Conservation (phyloP, 2,113 vertebrate species). For the Hippocampus guttulatus region DNA sequence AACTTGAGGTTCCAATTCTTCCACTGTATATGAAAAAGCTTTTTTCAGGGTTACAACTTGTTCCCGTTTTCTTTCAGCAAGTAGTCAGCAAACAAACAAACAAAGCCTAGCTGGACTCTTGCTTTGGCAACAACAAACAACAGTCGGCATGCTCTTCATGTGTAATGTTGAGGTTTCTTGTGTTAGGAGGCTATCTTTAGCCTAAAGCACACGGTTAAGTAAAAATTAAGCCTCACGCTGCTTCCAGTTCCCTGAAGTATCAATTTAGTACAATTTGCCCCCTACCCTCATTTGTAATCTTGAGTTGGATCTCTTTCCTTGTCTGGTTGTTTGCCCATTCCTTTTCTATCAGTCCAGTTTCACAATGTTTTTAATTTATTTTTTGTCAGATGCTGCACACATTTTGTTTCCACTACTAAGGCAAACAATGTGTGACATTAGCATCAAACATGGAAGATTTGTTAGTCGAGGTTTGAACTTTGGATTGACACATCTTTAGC, state of each 20-base stretch:
- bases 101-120: slow-evolving; percentile 41
- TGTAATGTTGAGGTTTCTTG: slow-evolving; percentile 31
- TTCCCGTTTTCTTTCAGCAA: slow-evolving; percentile 17
- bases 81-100: no score
- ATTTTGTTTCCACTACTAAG: background rate
- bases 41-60: background rate
- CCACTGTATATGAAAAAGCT: background rate
- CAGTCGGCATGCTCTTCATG: slow-evolving; percentile 43
- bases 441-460: background rate
- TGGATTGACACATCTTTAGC: background rate
- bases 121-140: slow-evolving; percentile 54
- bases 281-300: slow-evolving; percentile 15
- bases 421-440: background rate
- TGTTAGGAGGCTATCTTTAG: slow-evolving; percentile 52
- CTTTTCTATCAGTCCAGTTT: slow-evolving; percentile 6
- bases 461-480: background rate
- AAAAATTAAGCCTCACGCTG: slow-evolving; percentile 44
- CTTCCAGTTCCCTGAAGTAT: slow-evolving; percentile 50
- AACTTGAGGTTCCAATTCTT: no score
- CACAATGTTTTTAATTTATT: background rate
- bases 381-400: slow-evolving; percentile 5
- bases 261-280: slow-evolving; percentile 42
- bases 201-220: slow-evolving; percentile 44
- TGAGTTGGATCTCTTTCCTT: slow-evolving; percentile 13
- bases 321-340: background rate